phyloP scores from a whole-genome alignment of 2,888 invertebrate species.

The Aquatica leii region DNA sequence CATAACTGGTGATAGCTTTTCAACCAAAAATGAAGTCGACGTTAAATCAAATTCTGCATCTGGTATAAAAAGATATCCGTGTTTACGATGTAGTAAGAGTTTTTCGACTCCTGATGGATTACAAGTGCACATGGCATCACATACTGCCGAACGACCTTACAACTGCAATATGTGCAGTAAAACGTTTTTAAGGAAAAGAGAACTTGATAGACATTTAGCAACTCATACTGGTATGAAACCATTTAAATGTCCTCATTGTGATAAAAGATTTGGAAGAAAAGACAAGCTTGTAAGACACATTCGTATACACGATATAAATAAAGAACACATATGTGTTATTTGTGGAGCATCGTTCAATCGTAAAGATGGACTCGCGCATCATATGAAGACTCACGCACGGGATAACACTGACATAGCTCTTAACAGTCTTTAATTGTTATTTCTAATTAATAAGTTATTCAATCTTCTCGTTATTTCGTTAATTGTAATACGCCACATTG shows the following conservation, averaged over 20 bases:
- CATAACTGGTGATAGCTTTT: constrained; percentile 52
- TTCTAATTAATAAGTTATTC: constrained; percentile 9
- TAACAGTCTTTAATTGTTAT: constrained; percentile 22
- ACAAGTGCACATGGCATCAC: constrained; percentile 63
- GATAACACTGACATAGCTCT: constrained; percentile 31
- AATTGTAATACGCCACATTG: too few relatives aligned
- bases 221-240: constrained; percentile 74
- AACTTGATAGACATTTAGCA: constrained; percentile 73
- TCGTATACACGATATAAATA: constrained; percentile 67
- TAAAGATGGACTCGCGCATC: constrained; percentile 67
- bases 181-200: constrained; percentile 73
- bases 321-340: constrained; percentile 65
- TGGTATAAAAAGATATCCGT: constrained; percentile 46
- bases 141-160: constrained; percentile 65
- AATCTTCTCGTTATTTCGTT: constrained; percentile 10
- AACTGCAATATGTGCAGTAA: constrained; percentile 73
- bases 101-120: constrained; percentile 50
- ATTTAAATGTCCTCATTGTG: constrained; percentile 73
- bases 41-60: constrained; percentile 19
- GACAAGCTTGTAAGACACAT: constrained; percentile 75
- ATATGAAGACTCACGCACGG: constrained; percentile 65
- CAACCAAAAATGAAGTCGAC: constrained; percentile 22
- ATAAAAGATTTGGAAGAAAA: constrained; percentile 72
- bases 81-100: constrained; percentile 51
- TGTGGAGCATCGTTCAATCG: constrained; percentile 69